These are phyloP conservation scores for Acleris literana DNA, from an alignment of 2,888 invertebrate genomes.

Conservation along the genomic window DNA sequence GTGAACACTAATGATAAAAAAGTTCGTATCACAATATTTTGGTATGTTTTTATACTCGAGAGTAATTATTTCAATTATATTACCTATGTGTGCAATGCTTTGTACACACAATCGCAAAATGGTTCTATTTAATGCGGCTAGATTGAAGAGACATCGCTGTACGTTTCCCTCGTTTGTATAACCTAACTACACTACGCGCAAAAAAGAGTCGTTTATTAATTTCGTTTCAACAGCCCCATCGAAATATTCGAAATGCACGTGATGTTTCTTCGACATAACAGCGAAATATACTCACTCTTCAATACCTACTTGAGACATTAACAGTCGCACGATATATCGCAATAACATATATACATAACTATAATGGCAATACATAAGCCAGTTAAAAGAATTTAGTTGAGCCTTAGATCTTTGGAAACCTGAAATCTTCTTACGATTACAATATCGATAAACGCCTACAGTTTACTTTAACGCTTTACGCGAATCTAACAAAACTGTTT, in stretches of 20 bases:
- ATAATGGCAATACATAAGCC: constrained; percentile 60
- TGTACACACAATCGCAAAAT: constrained; percentile 22
- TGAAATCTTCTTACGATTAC: constrained; percentile 67
- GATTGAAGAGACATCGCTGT: constrained; percentile 35
- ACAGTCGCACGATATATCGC: constrained; percentile 42
- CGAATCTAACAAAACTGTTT: constrained; percentile 81
- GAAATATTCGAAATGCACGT: constrained; percentile 18
- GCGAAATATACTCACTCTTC: constrained; percentile 30
- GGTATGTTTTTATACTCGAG: constrained; percentile 44
- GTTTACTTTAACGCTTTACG: constrained; percentile 71
- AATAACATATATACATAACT: constrained; percentile 43
- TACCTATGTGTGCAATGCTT: constrained; percentile 19
- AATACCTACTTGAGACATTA: constrained; percentile 35
- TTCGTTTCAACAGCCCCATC: constrained; percentile 26
- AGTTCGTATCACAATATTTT: constrained; percentile 63
- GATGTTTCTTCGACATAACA: constrained; percentile 35
- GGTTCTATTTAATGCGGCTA: constrained; percentile 33
- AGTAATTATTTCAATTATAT: constrained; percentile 27
- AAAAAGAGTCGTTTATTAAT: constrained; percentile 21
- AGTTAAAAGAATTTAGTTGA: constrained; percentile 76
- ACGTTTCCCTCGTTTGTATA: constrained; percentile 25
- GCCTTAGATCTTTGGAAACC: constrained; percentile 81
- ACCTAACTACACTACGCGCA: constrained; percentile 32
- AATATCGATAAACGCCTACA: constrained; percentile 67
- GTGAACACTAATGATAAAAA: constrained; percentile 50